Base-by-base conservation (phyloP, 2,888 invertebrate genomes). In the Crossocerus cetratus region DNA sequence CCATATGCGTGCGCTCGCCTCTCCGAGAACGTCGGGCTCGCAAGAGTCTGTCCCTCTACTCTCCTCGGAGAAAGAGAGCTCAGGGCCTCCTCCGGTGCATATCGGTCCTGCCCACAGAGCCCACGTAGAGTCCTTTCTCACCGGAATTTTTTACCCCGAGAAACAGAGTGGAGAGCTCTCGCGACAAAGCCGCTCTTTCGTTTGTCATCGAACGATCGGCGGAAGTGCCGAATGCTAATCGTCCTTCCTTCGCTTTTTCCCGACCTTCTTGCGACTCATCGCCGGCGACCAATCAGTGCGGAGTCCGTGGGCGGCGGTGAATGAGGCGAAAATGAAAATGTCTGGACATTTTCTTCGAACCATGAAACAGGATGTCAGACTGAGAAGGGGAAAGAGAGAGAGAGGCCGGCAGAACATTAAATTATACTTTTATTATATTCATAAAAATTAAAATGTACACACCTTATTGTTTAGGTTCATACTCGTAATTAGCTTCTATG, bases 371-470 rank as follows among this genome's bases (percentile, higher is more conserved):
- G 32, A 32, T 32, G 11, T 32, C 8, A 1, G n/a, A n/a, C 8
- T 1, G 21, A 0, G 8, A 16, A 2, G 22, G 11, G 13, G 8
- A 20, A 4, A 21, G 20, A 22, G 14, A 67, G 32, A 11, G 63
- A 63, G 55, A 23, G 21, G 16, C 14, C 68, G 68, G 66, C 70
- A 78, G 82, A 83, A 78, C 82, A 80, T 84, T 84, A 82, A 85
- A 84, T 84, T 76, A 84, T 84, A 84, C 66, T 82, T 85, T 85
- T 84, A 84, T 84, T 85, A 79, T 84, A 72, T 79, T 77, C 81
- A 84, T 84, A 84, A 84, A 84, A 85, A 85, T 85, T 82, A 84
- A 84, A 80, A 84, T 82, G 76, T 85, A 83, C 82, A 84, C 83
- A 80, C 79, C 79, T 81, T 82, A 83, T 78, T 71, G 68, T 77